These are phyloP conservation scores for Sebastolobus altivelis DNA, from an alignment of 2,797 vertebrate species.

Conservation along the genomic window DNA sequence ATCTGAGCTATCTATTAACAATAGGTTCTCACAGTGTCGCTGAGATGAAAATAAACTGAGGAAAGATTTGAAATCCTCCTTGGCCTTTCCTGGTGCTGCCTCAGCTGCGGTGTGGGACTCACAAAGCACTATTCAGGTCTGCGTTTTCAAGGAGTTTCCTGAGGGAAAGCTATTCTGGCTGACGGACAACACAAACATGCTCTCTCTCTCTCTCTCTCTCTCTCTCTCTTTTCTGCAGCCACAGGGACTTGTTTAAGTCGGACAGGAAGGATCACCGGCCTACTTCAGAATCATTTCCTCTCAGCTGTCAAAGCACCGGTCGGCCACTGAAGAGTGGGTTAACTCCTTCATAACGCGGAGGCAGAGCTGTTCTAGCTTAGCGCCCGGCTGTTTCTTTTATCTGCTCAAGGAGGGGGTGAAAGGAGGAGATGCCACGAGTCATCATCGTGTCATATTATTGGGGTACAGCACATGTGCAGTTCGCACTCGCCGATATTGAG, in stretches of 20 bases:
- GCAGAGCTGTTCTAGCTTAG: slow-evolving; percentile 15
- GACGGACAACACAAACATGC: slow-evolving; percentile 70
- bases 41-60: slow-evolving; percentile 64
- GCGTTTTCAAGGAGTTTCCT: slow-evolving; percentile 77
- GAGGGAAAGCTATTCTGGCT: slow-evolving; percentile 68
- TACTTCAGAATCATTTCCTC: slow-evolving; percentile 70
- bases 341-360: slow-evolving; percentile 29
- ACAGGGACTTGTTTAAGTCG: slow-evolving; percentile 40
- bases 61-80: slow-evolving; percentile 56
- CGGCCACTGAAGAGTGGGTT: slow-evolving; percentile 46
- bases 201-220: slow-evolving; percentile 40
- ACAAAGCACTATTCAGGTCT: slow-evolving; percentile 63
- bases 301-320: slow-evolving; percentile 65
- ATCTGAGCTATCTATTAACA: slow-evolving; percentile 45
- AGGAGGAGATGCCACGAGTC: too few species aligned
- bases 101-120: slow-evolving; percentile 49
- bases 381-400: slow-evolving; percentile 44
- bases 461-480: too few species aligned
- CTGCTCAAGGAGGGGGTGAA: background rate
- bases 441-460: too few species aligned
- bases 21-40: slow-evolving; percentile 39
- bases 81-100: slow-evolving; percentile 58
- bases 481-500: too few species aligned
- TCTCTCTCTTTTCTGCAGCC: slow-evolving; percentile 29
- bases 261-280: slow-evolving; percentile 70